phyloP scores from a whole-genome alignment of 2,797 vertebrate genomes.

The Novumbra hubbsi region DNA sequence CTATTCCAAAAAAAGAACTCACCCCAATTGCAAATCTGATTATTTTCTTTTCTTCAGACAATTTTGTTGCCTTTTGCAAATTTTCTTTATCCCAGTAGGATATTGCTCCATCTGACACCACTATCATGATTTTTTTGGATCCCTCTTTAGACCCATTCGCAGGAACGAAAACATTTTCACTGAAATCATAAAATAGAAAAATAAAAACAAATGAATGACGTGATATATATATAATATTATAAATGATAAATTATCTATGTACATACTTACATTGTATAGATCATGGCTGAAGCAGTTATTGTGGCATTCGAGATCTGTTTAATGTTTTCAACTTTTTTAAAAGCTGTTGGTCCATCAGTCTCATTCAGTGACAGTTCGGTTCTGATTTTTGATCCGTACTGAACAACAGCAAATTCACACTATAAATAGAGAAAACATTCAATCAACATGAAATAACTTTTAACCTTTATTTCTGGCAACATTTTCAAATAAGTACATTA shows the following conservation, averaged over 20 bases:
- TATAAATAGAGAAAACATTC: slow-evolving; percentile 34
- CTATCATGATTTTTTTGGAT: slow-evolving; percentile 74
- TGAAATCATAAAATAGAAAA: slow-evolving; percentile 39
- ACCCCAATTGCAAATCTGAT: slow-evolving; percentile 77
- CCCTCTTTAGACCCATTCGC: slow-evolving; percentile 63
- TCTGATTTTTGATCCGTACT: slow-evolving; percentile 66
- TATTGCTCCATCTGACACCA: slow-evolving; percentile 79
- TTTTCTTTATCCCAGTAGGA: slow-evolving; percentile 48
- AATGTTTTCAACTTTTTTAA: slow-evolving; percentile 66
- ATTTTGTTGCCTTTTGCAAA: slow-evolving; percentile 63
- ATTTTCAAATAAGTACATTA: no score
- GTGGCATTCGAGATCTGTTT: slow-evolving; percentile 59
- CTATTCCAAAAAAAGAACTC: slow-evolving; percentile 23
- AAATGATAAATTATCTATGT: neutral
- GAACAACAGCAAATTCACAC: slow-evolving; percentile 79
- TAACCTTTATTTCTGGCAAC: no score
- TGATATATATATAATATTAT: neutral
- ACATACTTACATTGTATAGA: slow-evolving; percentile 78
- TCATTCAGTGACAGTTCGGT: slow-evolving; percentile 74
- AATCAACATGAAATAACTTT: no score
- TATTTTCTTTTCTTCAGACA: slow-evolving; percentile 61
- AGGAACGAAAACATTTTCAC: slow-evolving; percentile 71
- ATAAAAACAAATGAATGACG: neutral
- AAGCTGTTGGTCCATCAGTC: slow-evolving; percentile 29
- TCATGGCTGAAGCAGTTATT: slow-evolving; percentile 76